A percentile compares a stretch with the other conserved stretches of the same genome.
These are phyloP conservation scores for Rhagium mordax DNA, from an alignment of 2,888 invertebrate species.

Conservation along the genomic window DNA sequence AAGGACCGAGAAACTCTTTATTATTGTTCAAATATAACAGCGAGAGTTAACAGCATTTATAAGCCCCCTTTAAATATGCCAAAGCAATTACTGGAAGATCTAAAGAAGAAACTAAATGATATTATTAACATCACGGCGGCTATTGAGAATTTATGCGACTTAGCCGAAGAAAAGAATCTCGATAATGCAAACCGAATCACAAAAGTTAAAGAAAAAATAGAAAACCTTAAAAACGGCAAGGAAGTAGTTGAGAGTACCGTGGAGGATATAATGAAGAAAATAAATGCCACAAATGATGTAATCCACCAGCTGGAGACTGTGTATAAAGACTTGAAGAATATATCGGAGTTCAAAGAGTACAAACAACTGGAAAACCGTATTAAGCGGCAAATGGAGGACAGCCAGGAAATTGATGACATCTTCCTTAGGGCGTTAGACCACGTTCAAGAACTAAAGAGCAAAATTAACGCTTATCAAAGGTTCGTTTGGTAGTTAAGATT, in stretches of 20 bases:
- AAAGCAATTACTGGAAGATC: constrained; percentile 52
- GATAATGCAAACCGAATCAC: constrained; percentile 50
- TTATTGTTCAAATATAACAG: constrained; percentile 65
- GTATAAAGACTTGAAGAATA: constrained; percentile 48
- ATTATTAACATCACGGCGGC: constrained; percentile 51
- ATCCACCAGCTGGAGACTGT: constrained; percentile 53
- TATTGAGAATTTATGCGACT: constrained; percentile 46
- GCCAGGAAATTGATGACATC: constrained; percentile 66
- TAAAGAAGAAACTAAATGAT: constrained; percentile 54
- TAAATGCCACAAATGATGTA: constrained; percentile 50
- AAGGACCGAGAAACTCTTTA: constrained; percentile 62
- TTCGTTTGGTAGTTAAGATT: constrained; percentile 41
- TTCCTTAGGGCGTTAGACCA: constrained; percentile 71
- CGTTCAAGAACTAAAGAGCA: constrained; percentile 70
- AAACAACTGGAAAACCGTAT: constrained; percentile 66
- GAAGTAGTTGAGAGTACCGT: constrained; percentile 47
- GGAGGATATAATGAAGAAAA: constrained; percentile 45
- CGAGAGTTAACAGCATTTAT: constrained; percentile 63
- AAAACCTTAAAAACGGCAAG: constrained; percentile 52
- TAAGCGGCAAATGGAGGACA: constrained; percentile 56
- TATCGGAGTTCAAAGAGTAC: constrained; percentile 57
- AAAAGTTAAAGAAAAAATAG: constrained; percentile 51
- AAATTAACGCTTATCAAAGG: constrained; percentile 68
- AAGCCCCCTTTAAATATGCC: constrained; percentile 47
- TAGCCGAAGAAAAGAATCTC: constrained; percentile 54